Conservation (phyloP, 2,113 vertebrate species). For the Platysternon megacephalum region DNA sequence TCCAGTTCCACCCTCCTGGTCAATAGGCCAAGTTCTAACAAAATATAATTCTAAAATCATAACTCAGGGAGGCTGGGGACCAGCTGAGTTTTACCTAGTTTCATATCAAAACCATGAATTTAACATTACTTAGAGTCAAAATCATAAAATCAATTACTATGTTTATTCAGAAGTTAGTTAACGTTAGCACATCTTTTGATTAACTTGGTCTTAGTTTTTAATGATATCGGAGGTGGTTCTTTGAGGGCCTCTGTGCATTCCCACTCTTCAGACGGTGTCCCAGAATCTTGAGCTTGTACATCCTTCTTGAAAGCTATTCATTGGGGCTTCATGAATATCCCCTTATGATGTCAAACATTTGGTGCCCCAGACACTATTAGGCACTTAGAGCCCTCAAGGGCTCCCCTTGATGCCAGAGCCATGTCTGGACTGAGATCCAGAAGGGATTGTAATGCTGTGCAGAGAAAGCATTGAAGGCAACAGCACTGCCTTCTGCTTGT, state of each 20-base stretch:
- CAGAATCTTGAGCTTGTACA: background rate
- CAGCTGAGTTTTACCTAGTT: background rate
- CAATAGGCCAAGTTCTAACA: background rate
- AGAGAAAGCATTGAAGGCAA: background rate
- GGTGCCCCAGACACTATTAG: background rate
- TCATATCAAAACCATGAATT: background rate
- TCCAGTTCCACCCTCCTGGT: background rate
- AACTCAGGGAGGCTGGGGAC: background rate
- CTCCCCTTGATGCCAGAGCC: background rate
- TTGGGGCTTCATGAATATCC: background rate
- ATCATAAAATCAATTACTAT: background rate
- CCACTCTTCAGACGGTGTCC: background rate
- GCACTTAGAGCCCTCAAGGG: background rate
- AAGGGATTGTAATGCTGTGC: background rate
- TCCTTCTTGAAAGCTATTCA: background rate
- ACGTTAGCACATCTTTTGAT: background rate
- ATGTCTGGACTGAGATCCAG: background rate
- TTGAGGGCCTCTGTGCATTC: background rate
- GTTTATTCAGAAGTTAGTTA: background rate
- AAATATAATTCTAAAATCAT: background rate
- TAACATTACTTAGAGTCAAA: background rate
- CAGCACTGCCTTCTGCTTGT: background rate
- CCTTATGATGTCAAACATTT: background rate
- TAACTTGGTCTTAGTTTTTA: background rate
- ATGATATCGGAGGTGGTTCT: background rate